phyloP scores from a whole-genome alignment of 2,797 vertebrate genomes.

The Echeneis naucrates region DNA sequence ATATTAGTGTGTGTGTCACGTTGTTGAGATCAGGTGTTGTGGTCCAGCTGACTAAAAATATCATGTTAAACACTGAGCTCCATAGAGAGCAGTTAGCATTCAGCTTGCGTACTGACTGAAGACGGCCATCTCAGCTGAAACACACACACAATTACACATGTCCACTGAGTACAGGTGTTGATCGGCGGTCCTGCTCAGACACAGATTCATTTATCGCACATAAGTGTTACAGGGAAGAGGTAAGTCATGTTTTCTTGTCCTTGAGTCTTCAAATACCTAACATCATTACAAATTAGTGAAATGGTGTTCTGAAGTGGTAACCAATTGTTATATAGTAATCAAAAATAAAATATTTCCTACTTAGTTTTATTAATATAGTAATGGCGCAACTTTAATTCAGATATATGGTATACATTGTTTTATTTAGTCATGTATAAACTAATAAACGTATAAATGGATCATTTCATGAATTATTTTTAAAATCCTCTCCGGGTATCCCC shows the following conservation, averaged over 20 bases:
- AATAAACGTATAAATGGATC: neutral
- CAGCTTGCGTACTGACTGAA: constrained; percentile 18
- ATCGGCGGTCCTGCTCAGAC: constrained; percentile 28
- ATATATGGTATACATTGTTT: neutral
- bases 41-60: constrained; percentile 82
- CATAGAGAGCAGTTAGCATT: constrained; percentile 61
- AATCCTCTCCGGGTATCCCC: neutral
- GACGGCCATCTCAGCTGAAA: constrained; percentile 14
- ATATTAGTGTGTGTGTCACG: neutral
- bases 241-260: constrained; percentile 22
- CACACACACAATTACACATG: constrained; percentile 14
- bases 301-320: too few species aligned
- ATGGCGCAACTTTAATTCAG: neutral
- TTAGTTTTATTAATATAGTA: too few species aligned
- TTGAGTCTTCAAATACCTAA: neutral
- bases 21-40: constrained; percentile 68
- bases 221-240: constrained; percentile 29
- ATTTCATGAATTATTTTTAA: neutral
- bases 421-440: neutral
- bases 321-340: neutral
- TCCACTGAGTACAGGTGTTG: constrained; percentile 37
- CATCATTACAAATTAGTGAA: neutral
- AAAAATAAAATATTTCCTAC: too few species aligned
- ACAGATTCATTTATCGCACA: constrained; percentile 18
- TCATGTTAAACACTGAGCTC: constrained; percentile 66